Base-by-base conservation (phyloP, 2,888 invertebrate species). In the Drosophila cyrtoloma region DNA sequence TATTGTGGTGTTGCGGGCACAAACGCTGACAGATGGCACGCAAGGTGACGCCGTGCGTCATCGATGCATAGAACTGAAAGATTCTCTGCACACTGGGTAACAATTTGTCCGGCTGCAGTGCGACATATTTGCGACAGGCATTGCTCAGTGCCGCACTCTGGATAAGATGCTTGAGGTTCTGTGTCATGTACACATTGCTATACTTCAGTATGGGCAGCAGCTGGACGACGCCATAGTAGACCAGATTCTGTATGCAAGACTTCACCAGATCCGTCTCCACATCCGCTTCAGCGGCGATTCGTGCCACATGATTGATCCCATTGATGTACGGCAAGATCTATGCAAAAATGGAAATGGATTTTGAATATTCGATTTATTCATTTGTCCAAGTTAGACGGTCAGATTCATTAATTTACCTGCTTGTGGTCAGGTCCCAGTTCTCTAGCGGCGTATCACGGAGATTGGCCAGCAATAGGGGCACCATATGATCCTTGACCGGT, bases 241-340 rank as follows among this genome's bases (percentile, higher is more conserved):
- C 95, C 78, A 99, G 94, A 94, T 99, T 99, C 93, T 98, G 98
- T 68, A 99, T 96, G 92, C 98, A 98, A 0, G 98, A 97, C 93
- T 99, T 99, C 0, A 99, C 99, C 39, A 99, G 94, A 92, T 97
- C 97, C 80, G 97, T 97, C 92, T 99, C 98, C 0, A 99, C 98
- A 90, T 98, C 98, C 0, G 98, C 97, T 89, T 98, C 96, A 0
- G 96, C 95, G 0, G 98, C 97, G 77, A 99, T 98, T 89, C 97
- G 96, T 0, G 97, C 96, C 6, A 99, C 96, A 93, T 99, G 98
- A 93, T 98, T 97, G 90, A 97, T 97, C 0, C 99, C 98, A 93
- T 99, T 97, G 59, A 99, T 97, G 90, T 96, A 97, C 0, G 98
- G 97, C 33, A 98, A 75, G 56, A 92, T 92, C 93, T 92, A 32